Evolutionary conservation across 2,113 vertebrate genomes (phyloP).

Genomic region (Collichthys lucidus): DNA sequence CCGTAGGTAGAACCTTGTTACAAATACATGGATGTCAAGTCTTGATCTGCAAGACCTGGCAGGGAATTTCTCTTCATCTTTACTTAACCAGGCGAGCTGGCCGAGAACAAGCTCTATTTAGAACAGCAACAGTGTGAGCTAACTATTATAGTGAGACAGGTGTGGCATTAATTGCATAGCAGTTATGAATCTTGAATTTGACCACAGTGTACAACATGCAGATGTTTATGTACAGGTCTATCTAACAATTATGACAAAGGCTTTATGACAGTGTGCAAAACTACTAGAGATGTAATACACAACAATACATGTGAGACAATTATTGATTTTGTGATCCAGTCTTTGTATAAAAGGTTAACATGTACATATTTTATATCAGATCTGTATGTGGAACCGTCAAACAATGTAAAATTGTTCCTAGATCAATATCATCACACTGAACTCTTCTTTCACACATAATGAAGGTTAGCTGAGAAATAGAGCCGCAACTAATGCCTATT

Average conservation of each 20-base stretch:
- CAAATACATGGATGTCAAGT: constrained; percentile 72
- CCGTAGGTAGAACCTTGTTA: constrained; percentile 58
- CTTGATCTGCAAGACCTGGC: constrained; percentile 63
- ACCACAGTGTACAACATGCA: neutral
- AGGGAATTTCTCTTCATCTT: constrained; percentile 64
- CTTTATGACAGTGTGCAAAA: neutral
- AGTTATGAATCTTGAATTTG: constrained; percentile 16
- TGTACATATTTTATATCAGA: neutral
- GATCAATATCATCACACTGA: neutral
- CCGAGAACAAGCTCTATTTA: constrained; percentile 49
- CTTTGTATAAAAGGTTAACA: constrained; percentile 8
- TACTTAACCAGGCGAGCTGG: constrained; percentile 63
- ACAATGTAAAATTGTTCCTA: neutral
- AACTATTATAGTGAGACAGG: constrained; percentile 8
- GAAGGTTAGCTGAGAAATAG: neutral
- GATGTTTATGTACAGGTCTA: neutral
- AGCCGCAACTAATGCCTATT: neutral
- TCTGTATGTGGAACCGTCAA: neutral
- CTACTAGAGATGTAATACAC: neutral
- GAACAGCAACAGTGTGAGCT: constrained; percentile 35
- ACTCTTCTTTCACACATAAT: neutral
- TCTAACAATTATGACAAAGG: neutral
- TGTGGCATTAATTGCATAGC: neutral
- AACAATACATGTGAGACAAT: neutral
- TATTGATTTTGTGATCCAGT: constrained; percentile 1